Evolutionary conservation across 2,113 vertebrate species (phyloP).

Genomic region (Siniperca chuatsi): DNA sequence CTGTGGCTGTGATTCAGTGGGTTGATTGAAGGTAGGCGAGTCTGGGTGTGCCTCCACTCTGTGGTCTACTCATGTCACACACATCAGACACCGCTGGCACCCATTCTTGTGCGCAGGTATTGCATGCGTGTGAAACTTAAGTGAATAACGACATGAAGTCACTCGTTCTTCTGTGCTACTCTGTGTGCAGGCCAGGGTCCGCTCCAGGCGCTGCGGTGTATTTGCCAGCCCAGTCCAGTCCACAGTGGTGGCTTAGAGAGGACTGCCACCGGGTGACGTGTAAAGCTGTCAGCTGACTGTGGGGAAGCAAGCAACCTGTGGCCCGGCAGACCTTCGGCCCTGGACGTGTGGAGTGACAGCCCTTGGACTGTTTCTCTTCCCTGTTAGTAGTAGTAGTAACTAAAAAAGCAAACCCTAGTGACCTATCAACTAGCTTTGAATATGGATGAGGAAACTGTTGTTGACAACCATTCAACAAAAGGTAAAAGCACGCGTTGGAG

Average conservation of each 20-base stretch:
- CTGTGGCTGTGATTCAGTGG: too few species aligned
- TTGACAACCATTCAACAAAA: slow-evolving; percentile 21
- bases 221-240: too few species aligned
- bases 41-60: too few species aligned
- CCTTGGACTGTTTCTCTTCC: too few species aligned
- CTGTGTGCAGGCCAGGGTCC: background rate
- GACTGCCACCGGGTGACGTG: background rate
- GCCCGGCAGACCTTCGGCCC: background rate
- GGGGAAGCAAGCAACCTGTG: too few species aligned
- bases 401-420: background rate
- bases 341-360: background rate
- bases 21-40: background rate
- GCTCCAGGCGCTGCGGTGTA: background rate
- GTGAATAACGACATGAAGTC: too few species aligned
- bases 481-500: slow-evolving; percentile 9
- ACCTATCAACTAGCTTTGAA: background rate
- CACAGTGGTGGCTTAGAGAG: background rate
- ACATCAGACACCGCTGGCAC: too few species aligned
- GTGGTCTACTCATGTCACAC: too few species aligned
- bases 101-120: too few species aligned
- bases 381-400: too few species aligned
- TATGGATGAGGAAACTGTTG: background rate
- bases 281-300: background rate
- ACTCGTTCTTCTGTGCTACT: background rate
- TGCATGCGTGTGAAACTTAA: too few species aligned